phyloP scores from a whole-genome alignment of 2,113 vertebrate species.

The Hippocampus guttulatus region DNA sequence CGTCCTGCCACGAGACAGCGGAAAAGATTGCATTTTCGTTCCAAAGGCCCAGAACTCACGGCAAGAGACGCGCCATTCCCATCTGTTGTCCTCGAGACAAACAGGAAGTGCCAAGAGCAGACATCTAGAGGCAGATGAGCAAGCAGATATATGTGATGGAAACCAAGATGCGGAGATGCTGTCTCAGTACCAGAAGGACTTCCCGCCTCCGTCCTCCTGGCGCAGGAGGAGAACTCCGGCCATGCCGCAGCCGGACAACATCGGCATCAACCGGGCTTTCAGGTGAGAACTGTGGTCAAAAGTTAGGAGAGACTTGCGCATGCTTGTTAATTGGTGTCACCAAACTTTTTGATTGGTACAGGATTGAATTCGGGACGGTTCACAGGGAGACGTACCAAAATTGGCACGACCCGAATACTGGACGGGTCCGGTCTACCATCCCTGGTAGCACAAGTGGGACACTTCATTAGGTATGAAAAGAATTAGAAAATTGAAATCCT shows the following conservation, averaged over 20 bases:
- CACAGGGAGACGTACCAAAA: constrained; percentile 57
- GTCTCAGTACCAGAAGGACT: constrained; percentile 70
- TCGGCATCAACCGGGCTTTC: constrained; percentile 69
- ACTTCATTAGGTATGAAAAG: neutral
- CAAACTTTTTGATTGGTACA: constrained; percentile 33
- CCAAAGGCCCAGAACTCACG: constrained; percentile 38
- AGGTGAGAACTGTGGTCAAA: constrained; percentile 35
- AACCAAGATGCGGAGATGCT: constrained; percentile 23
- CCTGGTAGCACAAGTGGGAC: neutral
- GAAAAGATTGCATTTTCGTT: neutral
- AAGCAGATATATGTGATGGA: constrained; percentile 14
- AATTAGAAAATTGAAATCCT: too few relatives aligned
- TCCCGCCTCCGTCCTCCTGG: constrained; percentile 37
- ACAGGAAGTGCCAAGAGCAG: constrained; percentile 32
- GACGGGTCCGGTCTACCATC: neutral
- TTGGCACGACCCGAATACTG: neutral
- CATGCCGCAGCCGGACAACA: constrained; percentile 68
- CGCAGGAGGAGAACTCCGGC: constrained; percentile 50
- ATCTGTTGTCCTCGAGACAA: constrained; percentile 33
- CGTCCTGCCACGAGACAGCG: constrained; percentile 18
- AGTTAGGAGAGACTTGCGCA: neutral
- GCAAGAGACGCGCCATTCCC: constrained; percentile 47
- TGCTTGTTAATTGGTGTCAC: neutral
- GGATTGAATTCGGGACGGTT: constrained; percentile 64
- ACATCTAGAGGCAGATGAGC: constrained; percentile 6